These are phyloP conservation scores for Mimachlamys varia DNA, from an alignment of 2,888 invertebrate genomes.

Conservation along the genomic window DNA sequence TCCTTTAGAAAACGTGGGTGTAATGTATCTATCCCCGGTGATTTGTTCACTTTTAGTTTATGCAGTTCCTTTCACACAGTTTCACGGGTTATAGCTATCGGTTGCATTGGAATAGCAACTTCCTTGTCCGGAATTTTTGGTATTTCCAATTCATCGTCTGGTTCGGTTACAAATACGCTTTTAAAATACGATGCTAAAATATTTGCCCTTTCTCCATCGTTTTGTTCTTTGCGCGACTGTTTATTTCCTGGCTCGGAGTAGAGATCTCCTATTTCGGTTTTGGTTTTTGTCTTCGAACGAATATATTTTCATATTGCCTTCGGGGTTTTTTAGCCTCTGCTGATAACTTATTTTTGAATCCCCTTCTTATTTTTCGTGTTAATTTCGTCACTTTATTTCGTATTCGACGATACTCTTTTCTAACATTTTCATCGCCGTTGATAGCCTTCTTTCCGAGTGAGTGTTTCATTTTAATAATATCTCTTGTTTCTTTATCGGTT, in stretches of 20 bases:
- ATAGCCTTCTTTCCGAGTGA: slow-evolving; percentile 11
- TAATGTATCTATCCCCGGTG: neutral
- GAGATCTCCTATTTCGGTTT: slow-evolving; percentile 2
- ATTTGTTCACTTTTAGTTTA: slow-evolving; percentile 9
- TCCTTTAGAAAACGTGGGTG: neutral
- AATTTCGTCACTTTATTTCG: too few species aligned
- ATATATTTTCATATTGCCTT: slow-evolving; percentile 41
- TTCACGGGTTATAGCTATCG: too few species aligned
- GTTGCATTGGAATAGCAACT: too few species aligned
- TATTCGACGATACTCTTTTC: neutral
- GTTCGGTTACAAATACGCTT: too few species aligned
- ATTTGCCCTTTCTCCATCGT: too few species aligned
- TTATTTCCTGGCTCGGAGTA: too few species aligned
- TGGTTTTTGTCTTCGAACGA: slow-evolving; percentile 38
- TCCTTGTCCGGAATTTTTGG: too few species aligned
- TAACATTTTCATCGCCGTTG: neutral
- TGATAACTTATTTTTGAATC: slow-evolving; percentile 41
- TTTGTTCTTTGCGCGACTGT: too few species aligned
- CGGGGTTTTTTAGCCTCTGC: slow-evolving; percentile 37
- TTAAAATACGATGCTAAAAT: too few species aligned
- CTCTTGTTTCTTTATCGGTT: too few species aligned
- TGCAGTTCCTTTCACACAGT: neutral
- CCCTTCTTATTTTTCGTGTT: neutral
- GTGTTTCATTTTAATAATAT: slow-evolving; percentile 35
- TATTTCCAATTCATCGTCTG: too few species aligned